Conservation (phyloP, 1,140 invertebrate genomes). For the Arctopsyche grandis region DNA sequence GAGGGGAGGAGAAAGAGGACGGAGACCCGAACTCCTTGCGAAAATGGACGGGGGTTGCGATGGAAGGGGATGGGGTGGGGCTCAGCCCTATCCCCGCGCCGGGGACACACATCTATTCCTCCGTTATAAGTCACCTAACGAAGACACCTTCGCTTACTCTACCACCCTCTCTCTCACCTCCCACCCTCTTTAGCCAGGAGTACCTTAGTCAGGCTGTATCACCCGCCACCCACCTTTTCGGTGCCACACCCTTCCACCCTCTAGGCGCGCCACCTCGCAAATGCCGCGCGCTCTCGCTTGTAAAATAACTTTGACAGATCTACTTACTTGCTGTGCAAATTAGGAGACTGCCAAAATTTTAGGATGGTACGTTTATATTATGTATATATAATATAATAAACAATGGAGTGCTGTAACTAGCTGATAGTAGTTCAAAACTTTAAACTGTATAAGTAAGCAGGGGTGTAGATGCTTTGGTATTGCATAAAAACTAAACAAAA, state of each 20-base stretch:
- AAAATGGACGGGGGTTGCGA: background rate
- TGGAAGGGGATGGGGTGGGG: background rate
- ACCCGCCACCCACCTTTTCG: too few species aligned
- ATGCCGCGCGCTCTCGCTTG: constrained; percentile 46
- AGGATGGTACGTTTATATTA: background rate
- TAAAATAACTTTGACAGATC: constrained; percentile 49
- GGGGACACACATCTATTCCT: constrained; percentile 42
- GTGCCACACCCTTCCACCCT: constrained; percentile 8
- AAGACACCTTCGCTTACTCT: constrained; percentile 33
- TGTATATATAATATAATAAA: background rate
- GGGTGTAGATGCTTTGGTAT: too few species aligned
- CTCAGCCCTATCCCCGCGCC: background rate
- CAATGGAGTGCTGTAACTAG: background rate
- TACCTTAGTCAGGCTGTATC: too few species aligned
- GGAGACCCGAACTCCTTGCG: background rate
- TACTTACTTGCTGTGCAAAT: constrained; percentile 48
- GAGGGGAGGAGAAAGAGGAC: background rate
- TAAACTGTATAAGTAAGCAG: too few species aligned
- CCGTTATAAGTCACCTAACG: constrained; percentile 43
- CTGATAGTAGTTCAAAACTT: background rate
- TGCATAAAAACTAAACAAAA: too few species aligned
- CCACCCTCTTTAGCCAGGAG: background rate
- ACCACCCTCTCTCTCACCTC: background rate
- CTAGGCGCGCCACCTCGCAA: constrained; percentile 28
- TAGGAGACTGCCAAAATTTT: constrained; percentile 38